Evolutionary conservation across 2,888 invertebrate genomes (phyloP), one percentile per base, ranked within the genome.

Genomic region (Cremastinae sp.): DNA sequence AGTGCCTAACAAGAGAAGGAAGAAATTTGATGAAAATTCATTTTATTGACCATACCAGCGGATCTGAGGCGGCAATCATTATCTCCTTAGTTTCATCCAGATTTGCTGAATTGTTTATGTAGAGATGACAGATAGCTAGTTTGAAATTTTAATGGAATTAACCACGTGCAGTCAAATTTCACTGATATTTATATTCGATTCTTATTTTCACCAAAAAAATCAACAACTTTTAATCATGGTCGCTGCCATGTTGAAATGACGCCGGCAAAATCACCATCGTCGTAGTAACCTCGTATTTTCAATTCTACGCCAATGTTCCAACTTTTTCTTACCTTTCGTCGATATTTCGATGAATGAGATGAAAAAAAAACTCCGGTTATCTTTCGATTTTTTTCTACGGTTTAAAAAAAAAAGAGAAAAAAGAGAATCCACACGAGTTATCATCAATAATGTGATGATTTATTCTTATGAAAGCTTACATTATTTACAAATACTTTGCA

Each of bases 21-120:
- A 45, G 14, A 45, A 45, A 45, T 12, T 45, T 12, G 4, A 12
- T 12, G 9, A 18, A 47, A 18, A n/a, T 2, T 12, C 45, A 14
- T 4, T 10, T 14, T 8, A 28, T 28, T 51, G 0, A 43, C 70
- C 87, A 86, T 90, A 95, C 96, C 95, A 95, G 93, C 91, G 96
- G 96, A 92, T 96, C 96, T 91, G 95, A 95, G 92, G 96, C 96
- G 93, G 96, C 95, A 91, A 96, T 96, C 95, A 96, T 96, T 91
- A 90, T 93, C 91, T 93, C 93, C 91, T 92, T 93, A 92, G 93
- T 93, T 90, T 94, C 96, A 95, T 96, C 96, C 96, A 96, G 96
- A 96, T 96, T 96, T 95, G 94, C 92, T 87, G 89, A 84, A 83
- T 87, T 85, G 74, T 77, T 83, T 79, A 62, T 75, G 64, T 70